Evolutionary conservation across 2,113 vertebrate genomes (phyloP).

Genomic region (Poeciliopsis prolifica): DNA sequence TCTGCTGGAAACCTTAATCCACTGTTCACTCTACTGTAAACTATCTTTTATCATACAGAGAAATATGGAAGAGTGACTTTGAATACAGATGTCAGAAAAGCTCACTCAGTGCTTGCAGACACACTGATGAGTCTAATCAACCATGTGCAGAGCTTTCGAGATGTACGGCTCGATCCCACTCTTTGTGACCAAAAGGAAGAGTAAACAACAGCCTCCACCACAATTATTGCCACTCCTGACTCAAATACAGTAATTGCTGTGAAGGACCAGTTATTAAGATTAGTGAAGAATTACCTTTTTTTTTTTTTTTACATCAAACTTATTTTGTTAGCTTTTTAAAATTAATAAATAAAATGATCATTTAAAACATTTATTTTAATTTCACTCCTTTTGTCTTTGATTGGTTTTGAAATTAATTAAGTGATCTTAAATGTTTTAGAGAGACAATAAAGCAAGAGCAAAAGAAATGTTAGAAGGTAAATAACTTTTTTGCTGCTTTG

Average conservation of each 20-base stretch:
- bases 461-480: neutral
- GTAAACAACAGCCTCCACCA: neutral
- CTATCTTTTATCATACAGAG: neutral
- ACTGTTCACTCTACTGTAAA: slow-evolving; percentile 7
- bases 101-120: neutral
- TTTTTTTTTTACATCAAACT: too few species aligned
- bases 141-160: neutral
- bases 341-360: neutral
- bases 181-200: neutral
- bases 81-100: slow-evolving; percentile 5
- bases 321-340: too few species aligned
- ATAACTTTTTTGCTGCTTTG: neutral
- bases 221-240: neutral
- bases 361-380: neutral
- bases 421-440: too few species aligned
- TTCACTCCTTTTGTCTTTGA: neutral
- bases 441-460: too few species aligned
- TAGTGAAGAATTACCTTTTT: too few species aligned
- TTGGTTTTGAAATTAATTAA: neutral
- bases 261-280: neutral
- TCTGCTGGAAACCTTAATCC: neutral
- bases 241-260: neutral
- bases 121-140: neutral
- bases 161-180: neutral
- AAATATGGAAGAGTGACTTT: slow-evolving; percentile 9